Conservation (phyloP, 1,140 invertebrate genomes). For the Ptiloglossa arizonensis region DNA sequence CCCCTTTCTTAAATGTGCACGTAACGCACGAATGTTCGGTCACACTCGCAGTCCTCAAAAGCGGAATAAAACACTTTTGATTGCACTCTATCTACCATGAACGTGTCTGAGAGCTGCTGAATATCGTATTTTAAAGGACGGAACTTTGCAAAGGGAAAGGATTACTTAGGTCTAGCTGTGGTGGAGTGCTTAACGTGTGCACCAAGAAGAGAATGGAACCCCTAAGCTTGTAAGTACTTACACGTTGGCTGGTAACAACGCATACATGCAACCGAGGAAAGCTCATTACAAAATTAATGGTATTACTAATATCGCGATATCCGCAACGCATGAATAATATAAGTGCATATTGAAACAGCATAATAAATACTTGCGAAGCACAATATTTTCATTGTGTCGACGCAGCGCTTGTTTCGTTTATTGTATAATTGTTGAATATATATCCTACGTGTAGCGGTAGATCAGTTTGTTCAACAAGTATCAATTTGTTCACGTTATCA, state of each 20-base stretch:
- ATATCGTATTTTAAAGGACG: slow-evolving; percentile 14
- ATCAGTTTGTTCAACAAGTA: no score
- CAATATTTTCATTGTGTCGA: no score
- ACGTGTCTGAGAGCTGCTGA: neutral
- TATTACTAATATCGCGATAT: neutral
- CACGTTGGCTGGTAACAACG: neutral
- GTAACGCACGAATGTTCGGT: neutral
- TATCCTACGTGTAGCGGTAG: neutral
- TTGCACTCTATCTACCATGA: neutral
- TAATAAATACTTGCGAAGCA: no score
- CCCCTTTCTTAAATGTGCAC: neutral
- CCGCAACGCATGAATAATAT: neutral
- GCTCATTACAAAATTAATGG: slow-evolving; percentile 23
- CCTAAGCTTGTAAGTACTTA: slow-evolving; percentile 20
- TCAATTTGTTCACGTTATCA: no score
- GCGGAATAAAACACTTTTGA: slow-evolving; percentile 8
- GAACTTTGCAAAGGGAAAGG: neutral
- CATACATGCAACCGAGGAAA: slow-evolving; percentile 1
- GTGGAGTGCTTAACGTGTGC: neutral
- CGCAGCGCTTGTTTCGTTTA: neutral
- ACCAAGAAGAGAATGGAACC: slow-evolving; percentile 15
- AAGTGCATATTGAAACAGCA: no score
- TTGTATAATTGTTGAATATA: neutral
- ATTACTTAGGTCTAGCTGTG: slow-evolving; percentile 13
- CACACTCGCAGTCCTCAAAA: neutral